Evolutionary conservation across 2,113 vertebrate genomes (phyloP).

Genomic region (Tretioscincus oriximinensis): DNA sequence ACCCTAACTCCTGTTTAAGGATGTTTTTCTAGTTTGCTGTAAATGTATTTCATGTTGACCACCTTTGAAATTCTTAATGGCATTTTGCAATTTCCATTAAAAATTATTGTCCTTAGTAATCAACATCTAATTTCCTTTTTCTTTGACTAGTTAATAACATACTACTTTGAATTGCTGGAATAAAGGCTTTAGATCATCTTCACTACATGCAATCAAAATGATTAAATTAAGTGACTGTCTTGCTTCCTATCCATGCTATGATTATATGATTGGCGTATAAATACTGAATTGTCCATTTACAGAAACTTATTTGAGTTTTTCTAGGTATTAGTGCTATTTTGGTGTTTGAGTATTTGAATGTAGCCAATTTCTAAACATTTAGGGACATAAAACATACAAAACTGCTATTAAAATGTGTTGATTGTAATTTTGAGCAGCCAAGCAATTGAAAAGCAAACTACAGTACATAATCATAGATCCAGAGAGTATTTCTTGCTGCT

Average conservation of each 20-base stretch:
- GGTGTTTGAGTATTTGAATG: neutral
- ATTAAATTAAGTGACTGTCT: neutral
- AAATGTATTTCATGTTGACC: neutral
- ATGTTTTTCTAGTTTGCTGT: neutral
- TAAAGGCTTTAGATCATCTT: neutral
- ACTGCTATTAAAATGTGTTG: neutral
- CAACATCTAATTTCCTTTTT: neutral
- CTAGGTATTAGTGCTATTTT: neutral
- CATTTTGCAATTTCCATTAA: neutral
- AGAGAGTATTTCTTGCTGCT: too few relatives aligned
- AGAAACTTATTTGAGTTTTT: neutral
- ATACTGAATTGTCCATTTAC: neutral
- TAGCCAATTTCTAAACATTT: slow-evolving; percentile 4
- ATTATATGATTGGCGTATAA: neutral
- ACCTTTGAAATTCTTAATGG: neutral
- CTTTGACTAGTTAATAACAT: neutral
- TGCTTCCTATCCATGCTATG: neutral
- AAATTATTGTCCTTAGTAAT: neutral
- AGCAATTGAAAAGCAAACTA: neutral
- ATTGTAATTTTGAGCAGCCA: neutral
- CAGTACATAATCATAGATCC: neutral
- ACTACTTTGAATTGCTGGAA: neutral
- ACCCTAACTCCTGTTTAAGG: neutral
- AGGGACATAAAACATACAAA: neutral
- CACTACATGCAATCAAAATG: rapidly evolving